Evolutionary conservation across 2,113 vertebrate genomes (phyloP).

Genomic region (Limnothrissa miodon): DNA sequence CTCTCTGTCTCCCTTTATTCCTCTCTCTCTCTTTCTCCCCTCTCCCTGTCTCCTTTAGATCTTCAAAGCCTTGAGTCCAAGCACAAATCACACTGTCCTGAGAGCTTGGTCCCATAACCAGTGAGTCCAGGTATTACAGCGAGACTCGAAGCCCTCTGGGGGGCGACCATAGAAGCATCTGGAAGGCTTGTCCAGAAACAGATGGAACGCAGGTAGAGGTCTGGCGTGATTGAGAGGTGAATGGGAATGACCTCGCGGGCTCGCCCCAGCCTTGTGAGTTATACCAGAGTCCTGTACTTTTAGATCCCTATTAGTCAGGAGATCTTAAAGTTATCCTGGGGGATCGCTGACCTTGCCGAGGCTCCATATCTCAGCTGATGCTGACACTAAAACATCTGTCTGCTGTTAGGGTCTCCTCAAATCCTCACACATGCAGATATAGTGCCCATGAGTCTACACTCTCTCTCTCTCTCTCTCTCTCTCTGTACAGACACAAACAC

Average conservation of each 20-base stretch:
- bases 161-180: slow-evolving; percentile 45
- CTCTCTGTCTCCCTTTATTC: slow-evolving; percentile 44
- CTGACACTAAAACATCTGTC: background rate
- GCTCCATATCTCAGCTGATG: slow-evolving; percentile 8
- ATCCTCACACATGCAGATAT: background rate
- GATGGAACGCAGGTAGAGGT: slow-evolving; percentile 33
- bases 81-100: slow-evolving; percentile 50
- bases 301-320: slow-evolving; percentile 5
- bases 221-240: slow-evolving; percentile 4
- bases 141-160: slow-evolving; percentile 18
- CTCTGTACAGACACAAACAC: background rate
- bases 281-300: background rate
- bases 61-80: slow-evolving; percentile 43
- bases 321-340: slow-evolving; percentile 5
- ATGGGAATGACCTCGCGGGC: background rate
- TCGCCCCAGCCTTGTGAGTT: background rate
- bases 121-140: slow-evolving; percentile 34
- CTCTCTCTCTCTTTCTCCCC: slow-evolving; percentile 44
- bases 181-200: slow-evolving; percentile 41
- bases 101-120: slow-evolving; percentile 45
- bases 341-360: background rate
- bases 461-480: background rate
- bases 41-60: slow-evolving; percentile 52
- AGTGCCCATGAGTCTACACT: background rate
- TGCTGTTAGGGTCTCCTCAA: background rate